Conservation (phyloP, 2,113 vertebrate species). For the Lophochroa leadbeateri region DNA sequence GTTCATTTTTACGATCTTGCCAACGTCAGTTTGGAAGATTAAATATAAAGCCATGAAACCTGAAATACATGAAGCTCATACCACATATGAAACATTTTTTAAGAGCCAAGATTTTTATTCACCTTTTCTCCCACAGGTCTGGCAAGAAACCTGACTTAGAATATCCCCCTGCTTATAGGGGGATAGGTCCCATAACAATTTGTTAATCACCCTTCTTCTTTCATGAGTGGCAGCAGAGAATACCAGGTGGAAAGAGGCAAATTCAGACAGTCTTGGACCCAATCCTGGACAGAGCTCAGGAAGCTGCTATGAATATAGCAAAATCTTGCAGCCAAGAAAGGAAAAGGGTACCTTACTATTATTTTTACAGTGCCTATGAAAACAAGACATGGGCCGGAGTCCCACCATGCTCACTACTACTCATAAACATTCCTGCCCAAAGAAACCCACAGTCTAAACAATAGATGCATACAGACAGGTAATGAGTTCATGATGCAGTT, state of each 20-base stretch:
- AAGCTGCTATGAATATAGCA: rapidly evolving
- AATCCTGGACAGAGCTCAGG: background rate
- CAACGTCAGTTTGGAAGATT: background rate
- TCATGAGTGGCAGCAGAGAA: background rate
- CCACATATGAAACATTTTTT: background rate
- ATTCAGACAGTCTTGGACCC: background rate
- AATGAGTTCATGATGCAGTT: background rate
- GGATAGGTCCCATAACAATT: background rate
- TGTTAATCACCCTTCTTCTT: background rate
- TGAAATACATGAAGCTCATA: background rate
- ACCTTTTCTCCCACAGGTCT: background rate
- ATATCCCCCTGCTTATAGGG: background rate
- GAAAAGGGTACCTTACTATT: background rate
- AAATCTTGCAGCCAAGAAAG: background rate
- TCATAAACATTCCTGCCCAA: background rate
- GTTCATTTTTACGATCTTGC: background rate
- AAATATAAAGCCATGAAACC: background rate
- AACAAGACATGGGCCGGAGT: background rate
- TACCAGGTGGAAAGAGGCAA: background rate
- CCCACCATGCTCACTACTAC: rapidly evolving
- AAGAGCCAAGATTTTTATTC: background rate
- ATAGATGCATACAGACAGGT: background rate
- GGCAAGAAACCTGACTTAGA: background rate
- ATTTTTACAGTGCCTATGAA: background rate
- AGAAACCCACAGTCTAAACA: background rate